Percentiles rank a stretch among this genome's conserved stretches.
These are phyloP conservation scores for Anagyrus pseudococci DNA, from an alignment of 2,888 invertebrate genomes.

Conservation along the genomic window DNA sequence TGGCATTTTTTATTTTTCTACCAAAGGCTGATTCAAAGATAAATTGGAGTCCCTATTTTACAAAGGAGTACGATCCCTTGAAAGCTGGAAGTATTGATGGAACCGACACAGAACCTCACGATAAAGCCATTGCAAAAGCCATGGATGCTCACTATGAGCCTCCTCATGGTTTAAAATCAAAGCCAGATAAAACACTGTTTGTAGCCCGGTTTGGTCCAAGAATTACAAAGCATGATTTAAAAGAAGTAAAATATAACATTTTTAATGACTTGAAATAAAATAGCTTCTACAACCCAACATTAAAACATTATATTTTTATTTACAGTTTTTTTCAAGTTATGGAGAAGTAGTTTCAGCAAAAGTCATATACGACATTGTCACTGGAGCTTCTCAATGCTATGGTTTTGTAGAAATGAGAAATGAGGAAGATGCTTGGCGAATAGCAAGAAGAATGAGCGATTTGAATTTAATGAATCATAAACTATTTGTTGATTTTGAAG, in stretches of 20 bases:
- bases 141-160: conserved; percentile 71
- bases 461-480: conserved; percentile 71
- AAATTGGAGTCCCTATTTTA: background rate
- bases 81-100: conserved; percentile 88
- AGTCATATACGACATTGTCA: conserved; percentile 77
- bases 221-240: conserved; percentile 68
- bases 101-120: conserved; percentile 83
- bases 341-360: conserved; percentile 67
- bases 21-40: background rate
- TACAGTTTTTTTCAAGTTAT: conserved; percentile 71
- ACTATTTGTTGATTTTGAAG: conserved; percentile 80
- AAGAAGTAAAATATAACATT: conserved; percentile 53
- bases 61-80: conserved; percentile 77
- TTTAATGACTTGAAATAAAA: too few relatives aligned
- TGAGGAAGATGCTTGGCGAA: conserved; percentile 68
- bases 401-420: conserved; percentile 84
- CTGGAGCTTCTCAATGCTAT: conserved; percentile 82
- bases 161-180: conserved; percentile 72
- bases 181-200: conserved; percentile 77
- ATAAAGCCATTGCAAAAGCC: conserved; percentile 77
- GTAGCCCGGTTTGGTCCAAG: conserved; percentile 75
- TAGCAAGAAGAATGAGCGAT: conserved; percentile 69
- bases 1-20: background rate
- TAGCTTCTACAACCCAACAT: too few relatives aligned
- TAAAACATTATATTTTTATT: conserved; percentile 59